Base-by-base conservation (phyloP, 2,888 invertebrate genomes). In the Drosophila mimica region DNA sequence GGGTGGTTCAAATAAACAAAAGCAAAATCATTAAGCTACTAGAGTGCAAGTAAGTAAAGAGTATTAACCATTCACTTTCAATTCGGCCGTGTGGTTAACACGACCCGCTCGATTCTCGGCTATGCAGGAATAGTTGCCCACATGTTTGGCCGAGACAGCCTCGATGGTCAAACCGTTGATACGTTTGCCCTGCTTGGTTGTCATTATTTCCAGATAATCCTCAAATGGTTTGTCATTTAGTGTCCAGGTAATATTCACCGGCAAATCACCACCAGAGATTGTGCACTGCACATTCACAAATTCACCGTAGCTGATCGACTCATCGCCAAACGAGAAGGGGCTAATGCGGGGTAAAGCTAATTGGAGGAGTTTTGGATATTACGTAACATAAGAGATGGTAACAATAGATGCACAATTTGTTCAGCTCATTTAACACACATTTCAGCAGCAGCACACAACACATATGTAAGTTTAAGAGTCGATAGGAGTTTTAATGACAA, bases 241-340 rank as follows among this genome's bases (percentile, higher is more conserved):
- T 13, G 93, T 93, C 95, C 95, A 95, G 6, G 93, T 93, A 17
- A 95, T 94, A 68, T 94, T 94, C 6, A 95, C 93, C 5, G 95
- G 95, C 54, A 94, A 91, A 92, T 95, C 95, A 6, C 95, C 95
- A 60, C 94, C 93, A 17, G 93, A 92, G 20, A 94, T 93, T 2
- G 93, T 93, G 81, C 95, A 95, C 60, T 94, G 93, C 1, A 94
- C 92, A 53, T 94, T 94, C 1, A 94, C 94, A 70, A 93, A 92
- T 81, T 96, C 96, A 59, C 96, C 96, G 79, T 95, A 95, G 91
- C 95, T 95, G 93, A 95, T 95, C 71, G 96, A 95, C 79, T 95
- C 95, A 82, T 96, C 96, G 83, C 96, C 96, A 91, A 97, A 97
- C 70, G 95, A 94, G 93, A 97, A 97, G 80, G 96, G 95, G 91